Evolutionary conservation across 2,113 vertebrate species (phyloP).

Genomic region (Zeus faber): DNA sequence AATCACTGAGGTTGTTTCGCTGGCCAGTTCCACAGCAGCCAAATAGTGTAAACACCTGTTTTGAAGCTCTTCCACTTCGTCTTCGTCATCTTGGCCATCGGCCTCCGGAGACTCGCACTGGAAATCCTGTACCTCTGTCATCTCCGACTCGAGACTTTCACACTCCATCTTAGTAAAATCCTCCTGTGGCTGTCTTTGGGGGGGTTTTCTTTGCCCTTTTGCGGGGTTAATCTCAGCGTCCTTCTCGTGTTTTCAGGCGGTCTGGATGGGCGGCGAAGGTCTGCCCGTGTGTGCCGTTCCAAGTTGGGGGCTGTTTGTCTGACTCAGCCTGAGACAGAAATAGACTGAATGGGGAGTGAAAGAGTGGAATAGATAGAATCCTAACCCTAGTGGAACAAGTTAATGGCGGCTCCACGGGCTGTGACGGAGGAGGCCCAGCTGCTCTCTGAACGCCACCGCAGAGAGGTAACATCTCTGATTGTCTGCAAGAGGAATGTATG

Average conservation of each 20-base stretch:
- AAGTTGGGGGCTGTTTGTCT: conserved; percentile 74
- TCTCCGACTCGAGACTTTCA: conserved; percentile 64
- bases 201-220: conserved; percentile 25
- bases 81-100: conserved; percentile 59
- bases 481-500: background rate
- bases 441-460: background rate
- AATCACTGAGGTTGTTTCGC: background rate
- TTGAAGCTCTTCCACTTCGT: conserved; percentile 78
- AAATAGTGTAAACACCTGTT: conserved; percentile 78
- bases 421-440: background rate
- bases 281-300: conserved; percentile 72
- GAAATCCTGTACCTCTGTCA: conserved; percentile 61
- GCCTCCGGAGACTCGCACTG: conserved; percentile 64
- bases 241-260: conserved; percentile 40
- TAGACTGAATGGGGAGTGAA: conserved; percentile 74
- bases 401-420: background rate
- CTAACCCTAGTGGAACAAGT: conserved; percentile 7
- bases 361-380: conserved; percentile 33
- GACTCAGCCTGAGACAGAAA: conserved; percentile 87
- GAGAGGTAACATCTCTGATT: background rate
- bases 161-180: conserved; percentile 58
- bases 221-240: conserved; percentile 20
- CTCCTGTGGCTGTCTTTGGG: conserved; percentile 42
- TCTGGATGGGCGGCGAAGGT: conserved; percentile 42
- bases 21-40: background rate